Base-by-base conservation (phyloP, 2,888 invertebrate genomes). In the Harpalus rufipes region DNA sequence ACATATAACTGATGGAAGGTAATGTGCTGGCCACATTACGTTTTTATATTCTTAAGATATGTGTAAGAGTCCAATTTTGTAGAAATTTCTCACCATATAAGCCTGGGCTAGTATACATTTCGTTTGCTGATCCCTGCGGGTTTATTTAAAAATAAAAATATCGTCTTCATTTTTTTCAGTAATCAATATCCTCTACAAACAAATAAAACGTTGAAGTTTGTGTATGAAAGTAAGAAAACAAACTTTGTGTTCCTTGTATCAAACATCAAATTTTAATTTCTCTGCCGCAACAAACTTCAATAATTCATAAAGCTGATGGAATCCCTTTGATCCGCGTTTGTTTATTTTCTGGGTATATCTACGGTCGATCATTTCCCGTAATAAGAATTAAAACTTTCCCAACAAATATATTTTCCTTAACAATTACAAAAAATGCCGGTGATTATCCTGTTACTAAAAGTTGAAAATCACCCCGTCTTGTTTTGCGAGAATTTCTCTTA, bases 241-340 rank as follows among this genome's bases (percentile, higher is more conserved):
- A 76, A 76, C 76, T 76, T 76, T 76, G 51, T 51, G 7, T 63
- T 21, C 16, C 65, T 51, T 63, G 81, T 65, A 21, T 63, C 44
- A 74, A 82, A 82, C 56, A 72, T 82, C 74, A 82, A 82, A 82
- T 72, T 82, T 82, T 74, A 82, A 82, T 82, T 82, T 68, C 32
- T n/a, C 41, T 72, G 56, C 56, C 44, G 72, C 51, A 82, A 74
- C 82, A 72, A 82, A 82, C 74, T 82, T 82, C 68, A 82, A 82
- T 82, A 82, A 82, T 82, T 82, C 72, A 82, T 82, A 74, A 74
- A 82, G 25, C 18, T 16, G 56, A 72, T 82, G 63, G 74, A 58
- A 32, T 82, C 18, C 25, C 68, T 82, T 82, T 82, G 82, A 82
- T 82, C 56, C 59, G 14, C 10, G 63, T 63, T 68, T 68, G 39